These are phyloP conservation scores for Otolemur crassicaudatus DNA, from an alignment of 2,797 vertebrate genomes.

Conservation along the genomic window DNA sequence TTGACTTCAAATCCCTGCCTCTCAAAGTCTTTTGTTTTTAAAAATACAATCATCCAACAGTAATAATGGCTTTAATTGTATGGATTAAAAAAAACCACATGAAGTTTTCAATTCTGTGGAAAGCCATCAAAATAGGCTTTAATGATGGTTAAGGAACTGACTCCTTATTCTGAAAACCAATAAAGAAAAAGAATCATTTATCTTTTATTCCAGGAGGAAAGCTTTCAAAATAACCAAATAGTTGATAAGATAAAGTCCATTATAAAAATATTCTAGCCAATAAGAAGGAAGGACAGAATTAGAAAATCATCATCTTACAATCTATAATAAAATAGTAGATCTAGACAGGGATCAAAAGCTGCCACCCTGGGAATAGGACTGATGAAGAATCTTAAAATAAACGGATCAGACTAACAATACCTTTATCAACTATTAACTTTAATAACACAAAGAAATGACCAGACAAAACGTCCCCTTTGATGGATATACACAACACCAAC, in stretches of 20 bases:
- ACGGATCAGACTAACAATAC: not conserved
- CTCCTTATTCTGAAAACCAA: constrained; percentile 50
- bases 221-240: not conserved
- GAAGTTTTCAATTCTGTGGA: constrained; percentile 40
- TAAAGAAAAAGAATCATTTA: constrained; percentile 44
- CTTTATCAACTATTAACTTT: constrained; percentile 43
- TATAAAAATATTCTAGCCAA: constrained; percentile 49
- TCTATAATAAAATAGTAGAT: constrained; percentile 55
- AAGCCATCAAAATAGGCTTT: constrained; percentile 55
- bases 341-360: constrained; percentile 11
- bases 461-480: not conserved
- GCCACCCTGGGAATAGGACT: not conserved
- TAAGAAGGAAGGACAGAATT: constrained; percentile 50
- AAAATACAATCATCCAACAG: constrained; percentile 39
- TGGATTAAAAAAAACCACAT: constrained; percentile 43
- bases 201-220: not conserved
- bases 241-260: constrained; percentile 33
- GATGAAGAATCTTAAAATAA: constrained; percentile 54
- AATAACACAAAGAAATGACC: constrained; percentile 21
- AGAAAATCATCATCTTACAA: constrained; percentile 39
- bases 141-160: constrained; percentile 16
- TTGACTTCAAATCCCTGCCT: not conserved
- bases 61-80: constrained; percentile 40
- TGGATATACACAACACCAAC: not conserved
- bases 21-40: constrained; percentile 8